A percentile compares a stretch with the other conserved stretches of the same genome.
These are phyloP conservation scores for Philhelius pedissequus DNA, from an alignment of 2,888 invertebrate species.

Conservation along the genomic window DNA sequence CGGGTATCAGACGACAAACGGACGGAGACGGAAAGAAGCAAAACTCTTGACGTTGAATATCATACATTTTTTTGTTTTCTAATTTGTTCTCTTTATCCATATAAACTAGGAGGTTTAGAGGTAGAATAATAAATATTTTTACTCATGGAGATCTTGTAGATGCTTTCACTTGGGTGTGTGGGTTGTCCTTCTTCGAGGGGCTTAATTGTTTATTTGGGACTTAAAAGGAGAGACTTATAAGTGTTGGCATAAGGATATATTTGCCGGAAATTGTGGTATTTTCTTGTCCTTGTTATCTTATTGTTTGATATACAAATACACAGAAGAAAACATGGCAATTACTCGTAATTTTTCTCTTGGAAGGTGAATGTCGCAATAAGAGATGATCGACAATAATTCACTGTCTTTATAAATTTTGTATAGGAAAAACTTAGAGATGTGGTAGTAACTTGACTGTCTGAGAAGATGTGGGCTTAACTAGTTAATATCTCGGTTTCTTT, in stretches of 20 bases:
- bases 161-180: neutral
- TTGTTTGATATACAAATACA: no score
- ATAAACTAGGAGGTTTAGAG: neutral
- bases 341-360: no score
- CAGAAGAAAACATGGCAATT: no score
- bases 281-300: neutral
- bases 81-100: neutral
- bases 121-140: slow-evolving; percentile 14
- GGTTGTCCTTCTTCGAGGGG: slow-evolving; percentile 10
- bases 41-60: slow-evolving; percentile 26
- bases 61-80: neutral
- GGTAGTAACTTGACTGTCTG: no score
- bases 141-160: neutral
- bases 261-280: neutral
- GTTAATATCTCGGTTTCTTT: no score
- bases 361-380: no score
- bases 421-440: no score
- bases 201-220: slow-evolving; percentile 22
- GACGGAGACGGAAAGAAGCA: slow-evolving; percentile 9
- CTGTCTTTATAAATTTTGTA: no score
- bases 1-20: slow-evolving; percentile 34
- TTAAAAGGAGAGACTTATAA: neutral
- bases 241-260: neutral
- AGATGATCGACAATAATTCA: no score
- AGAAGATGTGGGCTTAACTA: no score